These are phyloP conservation scores for Tautogolabrus adspersus DNA, from an alignment of 2,113 vertebrate genomes.

Conservation along the genomic window DNA sequence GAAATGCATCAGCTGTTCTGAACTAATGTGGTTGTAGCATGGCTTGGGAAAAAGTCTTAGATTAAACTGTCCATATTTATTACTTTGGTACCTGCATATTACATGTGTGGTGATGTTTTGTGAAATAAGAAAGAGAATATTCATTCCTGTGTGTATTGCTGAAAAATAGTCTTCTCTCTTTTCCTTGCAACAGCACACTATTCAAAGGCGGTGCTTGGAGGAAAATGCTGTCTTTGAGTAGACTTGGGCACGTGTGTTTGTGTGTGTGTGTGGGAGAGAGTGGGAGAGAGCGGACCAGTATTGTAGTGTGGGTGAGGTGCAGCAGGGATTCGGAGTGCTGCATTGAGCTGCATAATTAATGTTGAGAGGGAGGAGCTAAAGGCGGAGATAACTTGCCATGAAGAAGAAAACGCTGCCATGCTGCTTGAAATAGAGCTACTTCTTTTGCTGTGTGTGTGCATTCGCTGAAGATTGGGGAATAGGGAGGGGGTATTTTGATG, in stretches of 20 bases:
- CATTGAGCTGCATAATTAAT: constrained; percentile 87
- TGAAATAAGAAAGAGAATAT: not conserved
- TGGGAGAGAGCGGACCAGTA: constrained; percentile 45
- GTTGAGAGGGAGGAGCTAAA: constrained; percentile 75
- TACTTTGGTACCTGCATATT: no score
- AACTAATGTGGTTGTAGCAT: not conserved
- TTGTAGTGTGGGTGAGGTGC: constrained; percentile 78
- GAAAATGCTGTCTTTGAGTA: constrained; percentile 6
- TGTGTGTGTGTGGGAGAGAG: constrained; percentile 40
- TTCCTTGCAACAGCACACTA: not conserved
- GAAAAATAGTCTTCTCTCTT: not conserved
- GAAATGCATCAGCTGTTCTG: not conserved
- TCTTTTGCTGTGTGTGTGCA: constrained; percentile 18
- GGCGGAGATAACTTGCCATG: constrained; percentile 65
- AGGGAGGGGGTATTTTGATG: constrained; percentile 40
- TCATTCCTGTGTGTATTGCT: not conserved
- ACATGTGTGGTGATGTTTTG: no score
- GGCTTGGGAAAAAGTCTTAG: not conserved
- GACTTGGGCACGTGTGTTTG: constrained; percentile 14
- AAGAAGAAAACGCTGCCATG: constrained; percentile 46
- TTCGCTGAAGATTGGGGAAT: not conserved
- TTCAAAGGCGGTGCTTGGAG: constrained; percentile 12
- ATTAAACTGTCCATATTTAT: no score
- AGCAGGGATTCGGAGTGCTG: constrained; percentile 82
- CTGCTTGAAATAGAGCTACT: constrained; percentile 29